A percentile compares a stretch with the other conserved stretches of the same genome.
Evolutionary conservation across 2,797 vertebrate genomes (phyloP).

Genomic region (Thunnus albacares): DNA sequence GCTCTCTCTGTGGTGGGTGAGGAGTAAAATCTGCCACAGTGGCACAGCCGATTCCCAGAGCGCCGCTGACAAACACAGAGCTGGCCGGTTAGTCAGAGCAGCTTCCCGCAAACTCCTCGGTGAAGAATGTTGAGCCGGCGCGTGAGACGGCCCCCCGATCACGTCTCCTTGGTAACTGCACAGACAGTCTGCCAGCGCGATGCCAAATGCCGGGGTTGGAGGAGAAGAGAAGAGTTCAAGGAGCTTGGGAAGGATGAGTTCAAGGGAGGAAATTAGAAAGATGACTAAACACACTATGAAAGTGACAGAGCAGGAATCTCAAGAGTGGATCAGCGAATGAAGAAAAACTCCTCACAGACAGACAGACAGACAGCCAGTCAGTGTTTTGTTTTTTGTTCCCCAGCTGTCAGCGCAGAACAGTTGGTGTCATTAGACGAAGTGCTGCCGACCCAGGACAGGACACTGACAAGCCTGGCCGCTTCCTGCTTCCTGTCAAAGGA

Average conservation of each 20-base stretch:
- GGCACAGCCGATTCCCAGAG: slow-evolving; percentile 52
- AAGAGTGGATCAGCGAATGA: slow-evolving; percentile 26
- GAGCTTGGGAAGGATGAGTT: slow-evolving; percentile 25
- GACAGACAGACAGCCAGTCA: slow-evolving; percentile 19
- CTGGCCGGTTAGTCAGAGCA: slow-evolving; percentile 52
- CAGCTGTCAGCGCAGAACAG: slow-evolving; percentile 67
- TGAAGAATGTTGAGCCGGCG: slow-evolving; percentile 67
- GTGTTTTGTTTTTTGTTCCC: slow-evolving; percentile 49
- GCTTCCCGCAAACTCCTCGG: slow-evolving; percentile 52
- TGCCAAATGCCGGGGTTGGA: slow-evolving; percentile 42
- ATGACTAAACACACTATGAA: slow-evolving; percentile 25
- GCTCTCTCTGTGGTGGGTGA: slow-evolving; percentile 14
- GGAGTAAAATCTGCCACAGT: slow-evolving; percentile 48
- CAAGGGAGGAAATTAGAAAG: slow-evolving; percentile 29
- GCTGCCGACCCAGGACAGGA: slow-evolving; percentile 65
- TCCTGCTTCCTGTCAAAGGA: slow-evolving; percentile 83
- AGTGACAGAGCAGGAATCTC: slow-evolving; percentile 30
- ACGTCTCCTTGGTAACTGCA: slow-evolving; percentile 67
- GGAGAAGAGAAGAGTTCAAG: slow-evolving; percentile 16
- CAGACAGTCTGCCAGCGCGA: slow-evolving; percentile 23
- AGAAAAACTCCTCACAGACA: slow-evolving; percentile 20
- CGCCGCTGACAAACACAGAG: slow-evolving; percentile 51
- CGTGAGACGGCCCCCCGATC: slow-evolving; percentile 51
- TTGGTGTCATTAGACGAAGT: slow-evolving; percentile 74
- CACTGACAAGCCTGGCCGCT: slow-evolving; percentile 70